Conservation (phyloP, 2,797 vertebrate genomes). For the Triplophysa bombifrons region DNA sequence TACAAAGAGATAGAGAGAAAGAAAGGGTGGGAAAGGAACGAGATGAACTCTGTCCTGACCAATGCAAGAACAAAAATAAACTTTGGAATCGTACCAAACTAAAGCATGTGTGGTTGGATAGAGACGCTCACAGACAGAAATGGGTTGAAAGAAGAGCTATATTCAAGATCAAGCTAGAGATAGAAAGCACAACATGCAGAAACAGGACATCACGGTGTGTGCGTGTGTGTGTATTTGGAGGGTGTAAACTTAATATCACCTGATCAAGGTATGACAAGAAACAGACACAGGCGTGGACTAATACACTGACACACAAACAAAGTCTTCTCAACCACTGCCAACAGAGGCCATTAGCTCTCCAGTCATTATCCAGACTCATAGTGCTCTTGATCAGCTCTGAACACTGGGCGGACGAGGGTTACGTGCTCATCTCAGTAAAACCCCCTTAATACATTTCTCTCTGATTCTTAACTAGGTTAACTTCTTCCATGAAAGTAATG, state of each 20-base stretch:
- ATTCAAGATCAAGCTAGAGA: conserved; percentile 10
- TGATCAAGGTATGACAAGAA: conserved; percentile 29
- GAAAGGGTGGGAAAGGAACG: conserved; percentile 11
- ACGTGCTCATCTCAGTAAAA: neutral
- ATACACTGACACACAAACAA: neutral
- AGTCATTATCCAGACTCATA: neutral
- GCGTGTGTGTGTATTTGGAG: neutral
- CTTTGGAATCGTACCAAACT: conserved; percentile 33
- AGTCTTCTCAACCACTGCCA: neutral
- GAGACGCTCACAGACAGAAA: neutral
- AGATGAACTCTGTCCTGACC: conserved; percentile 24
- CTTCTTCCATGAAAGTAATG: neutral
- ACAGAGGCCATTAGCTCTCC: neutral
- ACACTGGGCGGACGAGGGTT: neutral
- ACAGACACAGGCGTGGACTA: neutral
- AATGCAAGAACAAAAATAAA: conserved; percentile 1
- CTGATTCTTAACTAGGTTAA: no score
- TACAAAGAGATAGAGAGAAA: neutral
- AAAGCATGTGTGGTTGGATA: conserved; percentile 1
- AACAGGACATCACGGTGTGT: neutral
- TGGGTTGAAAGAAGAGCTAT: neutral
- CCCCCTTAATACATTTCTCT: no score
- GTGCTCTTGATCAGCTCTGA: neutral
- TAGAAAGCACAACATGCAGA: neutral
- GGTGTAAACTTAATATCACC: conserved; percentile 30